phyloP scores from a whole-genome alignment of 2,888 invertebrate genomes.

The Mesodorylaimus sp. region DNA sequence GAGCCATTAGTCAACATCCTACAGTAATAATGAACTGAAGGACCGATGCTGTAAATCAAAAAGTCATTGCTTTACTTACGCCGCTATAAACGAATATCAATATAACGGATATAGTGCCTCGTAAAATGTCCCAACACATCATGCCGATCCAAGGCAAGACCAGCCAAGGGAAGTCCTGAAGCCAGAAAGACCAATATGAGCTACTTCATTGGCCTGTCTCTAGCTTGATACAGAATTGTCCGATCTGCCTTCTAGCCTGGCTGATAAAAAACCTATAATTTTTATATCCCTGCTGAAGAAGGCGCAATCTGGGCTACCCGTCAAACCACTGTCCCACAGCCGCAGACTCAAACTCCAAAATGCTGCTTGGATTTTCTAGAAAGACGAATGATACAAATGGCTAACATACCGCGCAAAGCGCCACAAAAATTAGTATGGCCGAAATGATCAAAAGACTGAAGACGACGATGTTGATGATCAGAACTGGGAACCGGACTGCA shows the following conservation, averaged over 20 bases:
- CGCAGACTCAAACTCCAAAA: background rate
- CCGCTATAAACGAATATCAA: slow-evolving; percentile 26
- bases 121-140: slow-evolving; percentile 25
- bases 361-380: background rate
- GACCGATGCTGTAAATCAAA: background rate
- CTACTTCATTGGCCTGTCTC: no score
- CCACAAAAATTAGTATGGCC: slow-evolving; percentile 22
- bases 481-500: slow-evolving; percentile 20
- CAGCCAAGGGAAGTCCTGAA: slow-evolving; percentile 16
- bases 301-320: background rate
- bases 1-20: no score
- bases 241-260: no score
- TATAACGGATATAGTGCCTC: slow-evolving; percentile 25
- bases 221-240: no score
- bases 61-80: slow-evolving; percentile 15
- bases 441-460: slow-evolving; percentile 22
- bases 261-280: no score
- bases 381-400: background rate
- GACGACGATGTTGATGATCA: slow-evolving; percentile 21
- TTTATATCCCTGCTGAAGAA: no score
- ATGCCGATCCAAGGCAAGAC: slow-evolving; percentile 25
- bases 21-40: background rate
- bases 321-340: background rate
- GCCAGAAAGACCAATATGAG: slow-evolving; percentile 1
- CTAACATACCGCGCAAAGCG: slow-evolving; percentile 4